Base-by-base conservation (phyloP, 1,140 invertebrate species). In the Laupala kohalensis region DNA sequence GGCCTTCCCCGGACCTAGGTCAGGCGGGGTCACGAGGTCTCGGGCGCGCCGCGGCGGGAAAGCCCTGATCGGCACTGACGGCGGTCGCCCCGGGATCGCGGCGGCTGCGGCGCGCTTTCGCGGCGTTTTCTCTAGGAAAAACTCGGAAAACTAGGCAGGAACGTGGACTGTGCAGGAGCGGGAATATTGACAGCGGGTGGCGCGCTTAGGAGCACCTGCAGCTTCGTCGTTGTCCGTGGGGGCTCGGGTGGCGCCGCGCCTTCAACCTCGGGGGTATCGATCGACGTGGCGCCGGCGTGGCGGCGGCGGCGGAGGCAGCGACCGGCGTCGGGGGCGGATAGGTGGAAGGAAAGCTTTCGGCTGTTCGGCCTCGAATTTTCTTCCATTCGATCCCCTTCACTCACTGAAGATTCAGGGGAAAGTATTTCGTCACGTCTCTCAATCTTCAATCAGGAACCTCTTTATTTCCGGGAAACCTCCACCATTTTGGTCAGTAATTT, bases 1-100 rank as follows among this genome's bases (percentile, higher is more conserved):
- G 69, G 29, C 28, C 69, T 70, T 29, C 25, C 69, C 69, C 69
- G 63, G 69, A n/a, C 69, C 69, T 37, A 70, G 69, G 69, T 70
- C 69, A 70, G 29, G 15, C 69, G 25, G 63, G 69, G 69, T 70
- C 69, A 70, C 12, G 25, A 23, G 23, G 25, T n/a, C 27, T 27
- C 29, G 69, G 23, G 64, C 64, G 64, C 64, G 26, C 23, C 26
- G 37, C 37, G 37, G 19, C 37, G 37, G 37, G 9, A n/a, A n/a
- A n/a, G 12, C 53, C 12, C 53, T 23, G 53, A 63, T 23, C 53
- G 12, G 12, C 53, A 13, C 53, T 66, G 64, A 24, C 9, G 64
- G 26, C 23, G 53, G 23, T 66, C 64, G 64, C 9, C 23, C 64
- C 9, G 3, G 26, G 12, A 23, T 12, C 64, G 26, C 64, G 26